Percentiles rank a stretch among this genome's conserved stretches.
Conservation (phyloP, 1,140 invertebrate genomes). For the Heliothis subflexa region DNA sequence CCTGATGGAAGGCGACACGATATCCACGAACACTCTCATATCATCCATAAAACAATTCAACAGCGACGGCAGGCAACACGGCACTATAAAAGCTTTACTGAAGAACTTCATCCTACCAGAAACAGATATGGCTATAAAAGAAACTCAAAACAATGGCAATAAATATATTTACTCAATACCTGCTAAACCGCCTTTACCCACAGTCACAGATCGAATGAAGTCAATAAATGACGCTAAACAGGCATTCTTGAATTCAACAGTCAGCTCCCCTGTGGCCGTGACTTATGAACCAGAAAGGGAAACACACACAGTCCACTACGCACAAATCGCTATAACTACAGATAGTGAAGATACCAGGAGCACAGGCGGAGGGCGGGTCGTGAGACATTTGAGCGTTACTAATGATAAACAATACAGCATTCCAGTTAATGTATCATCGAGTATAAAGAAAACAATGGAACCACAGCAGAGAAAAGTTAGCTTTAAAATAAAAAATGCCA, state of each 20-base stretch:
- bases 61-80: conserved; percentile 70
- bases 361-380: conserved; percentile 77
- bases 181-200: conserved; percentile 63
- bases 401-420: conserved; percentile 60
- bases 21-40: conserved; percentile 70
- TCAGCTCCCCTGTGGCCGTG: conserved; percentile 50
- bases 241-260: conserved; percentile 75
- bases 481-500: conserved; percentile 84
- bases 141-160: conserved; percentile 68
- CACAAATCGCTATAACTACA: conserved; percentile 77
- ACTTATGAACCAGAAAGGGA: conserved; percentile 51
- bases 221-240: conserved; percentile 74
- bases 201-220: conserved; percentile 65
- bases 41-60: conserved; percentile 73
- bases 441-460: conserved; percentile 71
- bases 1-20: conserved; percentile 78
- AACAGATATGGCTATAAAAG: conserved; percentile 80
- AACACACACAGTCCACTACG: conserved; percentile 76
- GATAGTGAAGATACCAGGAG: conserved; percentile 81
- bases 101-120: conserved; percentile 79
- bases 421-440: conserved; percentile 60
- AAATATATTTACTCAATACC: conserved; percentile 78
- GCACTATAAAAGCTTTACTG: conserved; percentile 72
- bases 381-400: conserved; percentile 50
- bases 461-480: conserved; percentile 82